Conservation (phyloP, 1,140 invertebrate genomes). For the Caenorhabditis briggsae region DNA sequence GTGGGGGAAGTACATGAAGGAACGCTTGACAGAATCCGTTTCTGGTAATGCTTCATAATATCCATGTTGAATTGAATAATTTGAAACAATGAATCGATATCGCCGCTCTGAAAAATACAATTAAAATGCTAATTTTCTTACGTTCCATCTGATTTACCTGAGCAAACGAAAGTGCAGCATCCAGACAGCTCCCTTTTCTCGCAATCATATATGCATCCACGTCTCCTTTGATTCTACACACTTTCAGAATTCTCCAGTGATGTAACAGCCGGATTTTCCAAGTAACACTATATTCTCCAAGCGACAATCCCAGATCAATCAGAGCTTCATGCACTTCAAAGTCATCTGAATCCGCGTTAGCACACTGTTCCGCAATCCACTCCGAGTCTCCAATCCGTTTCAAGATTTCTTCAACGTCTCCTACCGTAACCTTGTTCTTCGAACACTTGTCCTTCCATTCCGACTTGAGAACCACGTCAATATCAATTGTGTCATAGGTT, state of each 20-base stretch:
- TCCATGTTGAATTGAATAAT: slow-evolving; percentile 34
- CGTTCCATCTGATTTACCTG: background rate
- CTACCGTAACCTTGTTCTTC: slow-evolving; percentile 37
- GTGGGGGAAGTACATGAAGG: slow-evolving; percentile 30
- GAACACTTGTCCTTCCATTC: slow-evolving; percentile 53
- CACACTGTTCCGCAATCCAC: slow-evolving; percentile 48
- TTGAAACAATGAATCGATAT: background rate
- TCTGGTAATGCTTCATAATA: slow-evolving; percentile 7
- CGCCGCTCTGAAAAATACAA: slow-evolving; percentile 42
- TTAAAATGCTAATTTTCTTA: background rate
- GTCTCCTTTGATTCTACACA: slow-evolving; percentile 23
- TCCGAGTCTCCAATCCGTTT: slow-evolving; percentile 12
- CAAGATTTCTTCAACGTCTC: slow-evolving; percentile 36
- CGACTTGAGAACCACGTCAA: slow-evolving; percentile 45
- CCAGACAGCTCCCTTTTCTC: background rate
- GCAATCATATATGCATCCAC: background rate
- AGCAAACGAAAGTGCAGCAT: slow-evolving; percentile 29
- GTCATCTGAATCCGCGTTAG: slow-evolving; percentile 13
- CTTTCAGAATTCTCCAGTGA: slow-evolving; percentile 29
- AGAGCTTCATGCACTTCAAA: slow-evolving; percentile 49
- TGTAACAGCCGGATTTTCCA: slow-evolving; percentile 30
- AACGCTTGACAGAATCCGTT: slow-evolving; percentile 1
- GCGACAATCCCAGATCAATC: slow-evolving; percentile 26
- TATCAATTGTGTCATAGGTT: slow-evolving; percentile 51
- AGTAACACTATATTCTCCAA: slow-evolving; percentile 27